These are phyloP conservation scores for Linhomoeus sp. DNA, from an alignment of 2,888 invertebrate genomes.

Conservation along the genomic window DNA sequence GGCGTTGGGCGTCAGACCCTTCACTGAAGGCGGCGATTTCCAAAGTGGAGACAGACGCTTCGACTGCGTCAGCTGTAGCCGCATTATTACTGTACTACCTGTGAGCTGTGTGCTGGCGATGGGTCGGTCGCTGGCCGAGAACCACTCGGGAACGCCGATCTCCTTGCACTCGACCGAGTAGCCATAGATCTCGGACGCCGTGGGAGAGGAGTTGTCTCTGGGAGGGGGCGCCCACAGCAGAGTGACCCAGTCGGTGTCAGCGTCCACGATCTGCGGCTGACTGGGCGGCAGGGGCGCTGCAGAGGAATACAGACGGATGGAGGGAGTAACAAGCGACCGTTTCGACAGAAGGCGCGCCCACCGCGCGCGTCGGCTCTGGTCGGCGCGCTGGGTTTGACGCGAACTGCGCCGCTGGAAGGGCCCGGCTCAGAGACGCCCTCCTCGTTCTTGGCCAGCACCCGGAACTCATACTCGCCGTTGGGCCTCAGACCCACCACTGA, in stretches of 20 bases:
- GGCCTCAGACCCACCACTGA: conserved; percentile 21
- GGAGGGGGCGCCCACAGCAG: conserved; percentile 18
- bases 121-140: conserved; percentile 15
- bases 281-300: neutral
- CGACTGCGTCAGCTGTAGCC: neutral
- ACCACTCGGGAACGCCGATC: conserved; percentile 20
- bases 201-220: neutral
- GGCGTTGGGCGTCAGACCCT: conserved; percentile 16
- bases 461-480: conserved; percentile 27
- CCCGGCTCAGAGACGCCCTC: conserved; percentile 16
- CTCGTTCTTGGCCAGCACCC: conserved; percentile 19
- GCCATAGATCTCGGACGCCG: conserved; percentile 4
- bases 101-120: conserved; percentile 16
- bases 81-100: conserved; percentile 5
- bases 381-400: conserved; percentile 12
- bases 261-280: conserved; percentile 14
- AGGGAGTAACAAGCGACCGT: neutral
- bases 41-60: neutral
- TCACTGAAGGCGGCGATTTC: neutral
- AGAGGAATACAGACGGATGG: neutral
- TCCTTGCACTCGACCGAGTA: conserved; percentile 23
- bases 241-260: conserved; percentile 20
- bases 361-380: neutral
- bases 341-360: too few species aligned
- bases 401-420: conserved; percentile 11